phyloP scores from a whole-genome alignment of 2,113 vertebrate genomes.

The Istiophorus platypterus region DNA sequence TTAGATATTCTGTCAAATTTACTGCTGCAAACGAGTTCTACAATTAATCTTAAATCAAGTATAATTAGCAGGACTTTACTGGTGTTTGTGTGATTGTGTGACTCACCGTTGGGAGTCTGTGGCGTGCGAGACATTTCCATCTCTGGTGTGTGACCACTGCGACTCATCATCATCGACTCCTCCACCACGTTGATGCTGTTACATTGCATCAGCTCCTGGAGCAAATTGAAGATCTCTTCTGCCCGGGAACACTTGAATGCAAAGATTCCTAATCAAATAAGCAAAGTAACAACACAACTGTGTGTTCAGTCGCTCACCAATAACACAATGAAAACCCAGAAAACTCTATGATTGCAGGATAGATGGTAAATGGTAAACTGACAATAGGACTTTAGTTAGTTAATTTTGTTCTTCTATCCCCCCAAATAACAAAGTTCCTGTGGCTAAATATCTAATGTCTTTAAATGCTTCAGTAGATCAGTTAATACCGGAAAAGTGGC shows the following conservation, averaged over 20 bases:
- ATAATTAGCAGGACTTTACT: constrained; percentile 27
- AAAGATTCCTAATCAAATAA: constrained; percentile 91
- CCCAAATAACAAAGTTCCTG: neutral
- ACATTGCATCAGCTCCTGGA: constrained; percentile 99
- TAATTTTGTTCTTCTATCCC: neutral
- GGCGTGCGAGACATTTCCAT: constrained; percentile 88
- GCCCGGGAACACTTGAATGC: constrained; percentile 98
- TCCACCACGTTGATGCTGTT: constrained; percentile 98
- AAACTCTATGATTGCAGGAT: neutral
- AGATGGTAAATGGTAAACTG: neutral
- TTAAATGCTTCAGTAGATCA: too few relatives aligned
- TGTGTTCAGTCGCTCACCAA: neutral
- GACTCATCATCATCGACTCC: constrained; percentile 92
- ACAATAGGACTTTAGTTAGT: neutral
- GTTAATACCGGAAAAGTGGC: too few relatives aligned
- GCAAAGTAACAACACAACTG: constrained; percentile 15
- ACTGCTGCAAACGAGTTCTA: constrained; percentile 37
- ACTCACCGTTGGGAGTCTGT: constrained; percentile 91
- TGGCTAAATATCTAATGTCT: too few relatives aligned
- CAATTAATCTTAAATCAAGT: constrained; percentile 37
- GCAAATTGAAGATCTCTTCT: constrained; percentile 97
- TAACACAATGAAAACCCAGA: neutral
- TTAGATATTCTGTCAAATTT: constrained; percentile 18
- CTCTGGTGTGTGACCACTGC: constrained; percentile 89
- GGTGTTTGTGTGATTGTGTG: constrained; percentile 35